phyloP scores from a whole-genome alignment of 30 jellyfish, hydroid and myxozoan genomes.

The Nemopilema nomurai region DNA sequence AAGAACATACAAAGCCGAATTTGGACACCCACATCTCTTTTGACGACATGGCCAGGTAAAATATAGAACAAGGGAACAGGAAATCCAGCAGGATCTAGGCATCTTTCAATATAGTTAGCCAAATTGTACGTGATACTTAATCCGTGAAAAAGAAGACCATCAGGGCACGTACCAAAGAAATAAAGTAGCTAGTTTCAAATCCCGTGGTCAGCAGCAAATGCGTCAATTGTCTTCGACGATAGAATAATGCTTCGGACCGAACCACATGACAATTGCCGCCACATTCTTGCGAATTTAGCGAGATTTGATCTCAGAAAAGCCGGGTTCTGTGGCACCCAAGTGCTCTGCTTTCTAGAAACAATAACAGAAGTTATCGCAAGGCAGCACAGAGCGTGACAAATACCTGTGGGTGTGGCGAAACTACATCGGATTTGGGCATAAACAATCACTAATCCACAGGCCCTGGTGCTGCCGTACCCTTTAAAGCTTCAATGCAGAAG shows the following conservation, averaged over 20 bases:
- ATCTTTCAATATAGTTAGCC: neutral
- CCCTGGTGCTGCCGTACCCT: neutral
- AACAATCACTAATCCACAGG: neutral
- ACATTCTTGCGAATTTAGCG: conserved; percentile 7
- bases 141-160: neutral
- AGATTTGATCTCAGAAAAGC: neutral
- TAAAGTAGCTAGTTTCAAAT: neutral
- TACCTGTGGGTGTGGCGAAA: neutral
- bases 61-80: neutral
- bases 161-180: conserved; percentile 10
- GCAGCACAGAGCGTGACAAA: neutral
- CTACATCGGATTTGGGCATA: neutral
- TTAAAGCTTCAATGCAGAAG: neutral
- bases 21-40: neutral
- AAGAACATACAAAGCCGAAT: neutral
- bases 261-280: conserved; percentile 12
- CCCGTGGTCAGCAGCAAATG: conserved; percentile 9
- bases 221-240: conserved; percentile 17
- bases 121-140: conserved; percentile 11
- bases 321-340: neutral
- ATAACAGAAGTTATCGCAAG: neutral
- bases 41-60: neutral
- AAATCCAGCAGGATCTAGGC: neutral
- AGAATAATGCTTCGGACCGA: neutral
- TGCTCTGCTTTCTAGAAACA: neutral